Evolutionary conservation across 2,113 vertebrate genomes (phyloP).

Genomic region (Crotalus tigris): DNA sequence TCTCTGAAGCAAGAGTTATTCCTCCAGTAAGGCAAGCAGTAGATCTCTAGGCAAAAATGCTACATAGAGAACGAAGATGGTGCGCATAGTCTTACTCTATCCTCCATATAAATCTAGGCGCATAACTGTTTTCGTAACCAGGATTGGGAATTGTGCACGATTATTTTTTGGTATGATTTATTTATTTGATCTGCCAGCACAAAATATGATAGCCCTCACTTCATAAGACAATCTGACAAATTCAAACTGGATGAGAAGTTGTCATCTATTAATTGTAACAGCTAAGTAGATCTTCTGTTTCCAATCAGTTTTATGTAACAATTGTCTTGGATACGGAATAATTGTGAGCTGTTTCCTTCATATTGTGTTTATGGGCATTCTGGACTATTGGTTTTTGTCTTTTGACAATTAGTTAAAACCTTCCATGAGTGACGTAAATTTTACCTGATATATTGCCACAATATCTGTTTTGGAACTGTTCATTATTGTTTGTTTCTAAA

Average conservation of each 20-base stretch:
- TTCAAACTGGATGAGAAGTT: neutral
- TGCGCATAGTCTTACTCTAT: neutral
- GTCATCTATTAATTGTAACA: neutral
- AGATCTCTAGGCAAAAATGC: neutral
- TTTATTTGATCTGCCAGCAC: neutral
- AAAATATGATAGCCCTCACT: neutral
- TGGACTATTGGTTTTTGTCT: neutral
- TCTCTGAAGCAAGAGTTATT: neutral
- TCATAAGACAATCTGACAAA: neutral
- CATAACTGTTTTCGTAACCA: neutral
- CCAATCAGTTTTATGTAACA: neutral
- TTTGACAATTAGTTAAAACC: neutral
- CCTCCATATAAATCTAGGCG: neutral
- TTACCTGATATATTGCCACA: neutral
- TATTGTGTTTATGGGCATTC: neutral
- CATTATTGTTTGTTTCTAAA: neutral
- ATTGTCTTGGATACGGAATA: neutral
- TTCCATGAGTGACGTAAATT: neutral
- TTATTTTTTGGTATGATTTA: neutral
- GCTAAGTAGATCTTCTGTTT: neutral
- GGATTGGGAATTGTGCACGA: neutral
- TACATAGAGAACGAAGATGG: neutral
- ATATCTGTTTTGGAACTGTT: neutral
- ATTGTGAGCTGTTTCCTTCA: neutral
- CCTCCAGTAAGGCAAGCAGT: neutral